Base-by-base conservation (phyloP, 1,140 invertebrate genomes). In the Delia radicum region DNA sequence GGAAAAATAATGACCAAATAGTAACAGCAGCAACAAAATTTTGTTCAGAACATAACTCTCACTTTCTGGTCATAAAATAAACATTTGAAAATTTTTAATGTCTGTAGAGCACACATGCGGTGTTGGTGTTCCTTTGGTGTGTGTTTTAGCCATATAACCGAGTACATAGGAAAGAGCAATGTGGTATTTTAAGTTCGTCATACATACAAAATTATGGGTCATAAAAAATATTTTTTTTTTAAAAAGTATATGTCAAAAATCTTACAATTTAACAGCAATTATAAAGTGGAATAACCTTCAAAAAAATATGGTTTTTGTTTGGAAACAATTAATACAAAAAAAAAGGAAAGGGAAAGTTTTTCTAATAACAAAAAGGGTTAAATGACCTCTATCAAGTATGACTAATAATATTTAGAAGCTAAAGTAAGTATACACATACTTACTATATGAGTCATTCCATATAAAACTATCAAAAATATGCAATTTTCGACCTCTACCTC, bases 311-410 rank as follows among this genome's bases (percentile, higher is more conserved):
- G n/a, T n/a, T n/a, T n/a, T n/a, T n/a, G n/a, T n/a, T n/a, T n/a
- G n/a, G n/a, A n/a, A n/a, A n/a, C n/a, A n/a, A n/a, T n/a, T n/a
- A 6, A 65, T 15, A 65, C 24, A 3, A 26, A 63, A 2, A 1
- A 13, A 65, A 65, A 29, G 28, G 62, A 65, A 65, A 65, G 62
- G 62, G 62, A 65, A 65, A 65, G 62, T 65, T 65, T n/a, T 29
- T 29, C 27, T 18, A 29, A 29, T 65, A 29, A 29, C 12, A 65
- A 65, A 65, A 65, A 65, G 62, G 62, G 62, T 65, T 65, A 27
- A 65, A 18, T 65, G 62, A 65, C 62, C 62, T 65, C 62, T 26
- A 29, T 29, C 13, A 29, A 15, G n/a, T 15, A 42, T 15, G 12
- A 33, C 31, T 33, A n/a, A n/a, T n/a, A n/a, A n/a, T n/a, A n/a